Base-by-base conservation (phyloP, 2,113 vertebrate genomes). In the Craseonycteris thonglongyai region DNA sequence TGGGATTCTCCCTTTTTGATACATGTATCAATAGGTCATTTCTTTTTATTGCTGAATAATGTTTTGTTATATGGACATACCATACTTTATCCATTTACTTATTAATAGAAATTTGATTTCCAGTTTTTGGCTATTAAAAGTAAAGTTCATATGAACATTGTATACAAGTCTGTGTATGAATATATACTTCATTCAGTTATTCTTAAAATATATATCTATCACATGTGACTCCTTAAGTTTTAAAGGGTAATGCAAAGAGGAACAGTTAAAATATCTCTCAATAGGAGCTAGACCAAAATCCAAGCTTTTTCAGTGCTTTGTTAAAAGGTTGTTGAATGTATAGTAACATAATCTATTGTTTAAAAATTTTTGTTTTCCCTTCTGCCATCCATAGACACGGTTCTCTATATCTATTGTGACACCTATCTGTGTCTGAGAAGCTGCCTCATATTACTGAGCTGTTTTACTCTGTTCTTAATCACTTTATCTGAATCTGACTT, bases 201-300 rank as follows among this genome's bases (percentile, higher is more conserved):
- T 98, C 79, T 97, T 94, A 93, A 96, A 63, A 84, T 91, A 94
- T 94, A 63, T 74, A 96, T 85, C 94, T 91, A 71, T 96, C 71
- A 88, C 38, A n/a, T 87, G 56, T 94, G 78, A 66, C 93, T 96
- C 6, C 22, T 56, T 65, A 85, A 66, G 81, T 97, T 95, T 81
- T 79, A 71, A 95, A 95, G 7, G 74, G 88, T 58, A 49, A 90
- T 94, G 78, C 79, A 96, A 51, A 91, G 93, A 88, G 94, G 49
- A 68, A 89, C 5, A 0, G 49, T 91, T 74, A 72, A 92, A 96
- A 92, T 95, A 76, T 90, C 93, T 97, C 85, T 98, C 83, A 69
- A 51, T 47, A 91, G 94, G 75, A 94, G 89, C 92, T 97, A 94
- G 91, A 95, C 97, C 90, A 84, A 97, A 96, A 95, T 97, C 94